Evolutionary conservation across 1,140 invertebrate genomes (phyloP).

Genomic region (Palaemon carinicauda): DNA sequence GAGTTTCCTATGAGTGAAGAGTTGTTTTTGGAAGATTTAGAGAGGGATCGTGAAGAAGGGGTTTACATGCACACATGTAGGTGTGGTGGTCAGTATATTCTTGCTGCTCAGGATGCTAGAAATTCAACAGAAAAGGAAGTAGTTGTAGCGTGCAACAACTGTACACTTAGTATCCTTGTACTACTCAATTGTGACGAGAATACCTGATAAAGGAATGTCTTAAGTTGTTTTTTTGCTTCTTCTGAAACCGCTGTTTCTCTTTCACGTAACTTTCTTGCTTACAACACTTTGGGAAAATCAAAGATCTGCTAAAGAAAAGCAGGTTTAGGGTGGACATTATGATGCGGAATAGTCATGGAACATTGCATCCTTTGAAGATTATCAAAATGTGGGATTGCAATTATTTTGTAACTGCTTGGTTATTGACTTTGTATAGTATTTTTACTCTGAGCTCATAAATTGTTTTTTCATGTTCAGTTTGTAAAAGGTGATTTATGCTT

Average conservation of each 20-base stretch:
- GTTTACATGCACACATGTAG: slow-evolving; percentile 50
- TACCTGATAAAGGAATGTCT: slow-evolving; percentile 31
- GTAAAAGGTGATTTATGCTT: too few species aligned
- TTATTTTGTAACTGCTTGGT: too few species aligned
- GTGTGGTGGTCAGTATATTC: slow-evolving; percentile 55
- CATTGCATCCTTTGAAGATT: too few species aligned
- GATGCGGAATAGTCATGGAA: too few species aligned
- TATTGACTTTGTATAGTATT: too few species aligned
- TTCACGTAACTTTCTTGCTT: neutral
- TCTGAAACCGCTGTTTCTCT: slow-evolving; percentile 9
- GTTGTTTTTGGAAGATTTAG: slow-evolving; percentile 55
- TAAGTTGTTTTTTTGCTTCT: slow-evolving; percentile 13
- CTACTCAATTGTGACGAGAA: slow-evolving; percentile 53
- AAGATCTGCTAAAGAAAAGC: too few species aligned
- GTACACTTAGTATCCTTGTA: slow-evolving; percentile 56
- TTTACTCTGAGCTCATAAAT: too few species aligned
- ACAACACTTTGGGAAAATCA: neutral
- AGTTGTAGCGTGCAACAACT: slow-evolving; percentile 59
- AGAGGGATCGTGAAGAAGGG: slow-evolving; percentile 39
- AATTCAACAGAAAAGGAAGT: slow-evolving; percentile 55
- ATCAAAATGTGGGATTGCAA: too few species aligned
- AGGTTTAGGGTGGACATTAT: too few species aligned
- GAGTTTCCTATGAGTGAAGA: slow-evolving; percentile 59
- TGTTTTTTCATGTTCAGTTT: too few species aligned
- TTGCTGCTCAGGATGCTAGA: slow-evolving; percentile 46